phyloP scores from a whole-genome alignment of 2,113 vertebrate species.

The Dendrocopos noguchii region DNA sequence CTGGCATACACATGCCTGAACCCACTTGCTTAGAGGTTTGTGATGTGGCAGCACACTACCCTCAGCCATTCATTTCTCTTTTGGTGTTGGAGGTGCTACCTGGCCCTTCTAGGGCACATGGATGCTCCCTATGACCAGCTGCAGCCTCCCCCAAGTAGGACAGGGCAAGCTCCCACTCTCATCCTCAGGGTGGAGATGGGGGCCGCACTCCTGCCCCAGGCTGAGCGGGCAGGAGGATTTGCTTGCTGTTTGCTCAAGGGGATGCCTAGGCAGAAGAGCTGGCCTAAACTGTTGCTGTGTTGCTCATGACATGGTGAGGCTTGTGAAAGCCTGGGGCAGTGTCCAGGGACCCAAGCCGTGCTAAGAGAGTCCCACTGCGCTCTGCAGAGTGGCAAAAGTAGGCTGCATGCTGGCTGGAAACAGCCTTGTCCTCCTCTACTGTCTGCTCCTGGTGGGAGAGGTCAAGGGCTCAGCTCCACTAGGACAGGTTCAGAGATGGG shows the following conservation, averaged over 20 bases:
- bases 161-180: background rate
- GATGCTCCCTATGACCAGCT: background rate
- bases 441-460: background rate
- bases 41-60: fast-evolving
- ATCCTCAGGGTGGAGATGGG: background rate
- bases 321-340: background rate
- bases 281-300: background rate
- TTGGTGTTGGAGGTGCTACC: background rate
- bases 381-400: background rate
- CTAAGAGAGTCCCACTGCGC: fast-evolving
- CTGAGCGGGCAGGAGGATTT: background rate
- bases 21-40: background rate
- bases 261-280: background rate
- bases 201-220: background rate
- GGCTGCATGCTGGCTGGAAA: fast-evolving
- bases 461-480: background rate
- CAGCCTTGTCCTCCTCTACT: fast-evolving
- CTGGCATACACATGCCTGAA: fast-evolving
- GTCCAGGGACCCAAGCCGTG: fast-evolving
- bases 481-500: background rate
- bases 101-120: fast-evolving
- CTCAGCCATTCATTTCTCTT: background rate
- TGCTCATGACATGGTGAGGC: fast-evolving
- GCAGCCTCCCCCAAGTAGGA: fast-evolving
- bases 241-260: fast-evolving